Conservation (phyloP, 2,797 vertebrate species). For the Pseudocheirus occidentalis region DNA sequence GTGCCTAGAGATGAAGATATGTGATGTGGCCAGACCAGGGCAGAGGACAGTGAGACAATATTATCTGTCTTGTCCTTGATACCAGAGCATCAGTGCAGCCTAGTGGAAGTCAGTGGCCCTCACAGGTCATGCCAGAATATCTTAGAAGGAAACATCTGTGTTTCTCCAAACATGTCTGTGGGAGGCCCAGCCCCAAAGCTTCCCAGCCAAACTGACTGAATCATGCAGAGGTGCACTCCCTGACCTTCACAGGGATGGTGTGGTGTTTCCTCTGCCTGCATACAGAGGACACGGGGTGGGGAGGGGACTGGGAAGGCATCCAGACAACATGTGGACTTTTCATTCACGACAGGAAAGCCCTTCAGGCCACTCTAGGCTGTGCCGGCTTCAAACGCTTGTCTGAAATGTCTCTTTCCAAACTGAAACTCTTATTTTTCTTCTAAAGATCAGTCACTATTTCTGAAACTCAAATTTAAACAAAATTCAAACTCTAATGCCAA, state of each 20-base stretch:
- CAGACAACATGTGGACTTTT: slow-evolving; percentile 4
- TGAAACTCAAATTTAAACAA: not conserved
- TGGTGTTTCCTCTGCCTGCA: not conserved
- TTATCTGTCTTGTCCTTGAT: not conserved
- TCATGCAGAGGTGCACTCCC: not conserved
- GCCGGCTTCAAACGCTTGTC: not conserved
- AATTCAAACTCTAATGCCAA: not conserved
- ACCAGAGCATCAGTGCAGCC: not conserved
- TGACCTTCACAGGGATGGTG: not conserved
- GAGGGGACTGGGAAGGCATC: not conserved
- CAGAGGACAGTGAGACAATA: not conserved
- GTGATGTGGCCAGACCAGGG: not conserved
- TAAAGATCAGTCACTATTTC: not conserved
- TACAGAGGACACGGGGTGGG: not conserved
- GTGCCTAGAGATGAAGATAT: not conserved
- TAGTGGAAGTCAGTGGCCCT: not conserved
- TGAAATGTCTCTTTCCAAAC: not conserved
- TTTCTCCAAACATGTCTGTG: slow-evolving; percentile 1
- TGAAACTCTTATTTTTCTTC: not conserved
- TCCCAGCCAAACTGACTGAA: not conserved
- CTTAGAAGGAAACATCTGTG: slow-evolving; percentile 3
- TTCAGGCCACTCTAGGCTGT: not conserved
- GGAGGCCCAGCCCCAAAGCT: not conserved
- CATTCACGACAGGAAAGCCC: not conserved
- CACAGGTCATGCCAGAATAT: not conserved